Evolutionary conservation across 2,113 vertebrate genomes (phyloP).

Genomic region (Hydrochoerus hydrochaeris): DNA sequence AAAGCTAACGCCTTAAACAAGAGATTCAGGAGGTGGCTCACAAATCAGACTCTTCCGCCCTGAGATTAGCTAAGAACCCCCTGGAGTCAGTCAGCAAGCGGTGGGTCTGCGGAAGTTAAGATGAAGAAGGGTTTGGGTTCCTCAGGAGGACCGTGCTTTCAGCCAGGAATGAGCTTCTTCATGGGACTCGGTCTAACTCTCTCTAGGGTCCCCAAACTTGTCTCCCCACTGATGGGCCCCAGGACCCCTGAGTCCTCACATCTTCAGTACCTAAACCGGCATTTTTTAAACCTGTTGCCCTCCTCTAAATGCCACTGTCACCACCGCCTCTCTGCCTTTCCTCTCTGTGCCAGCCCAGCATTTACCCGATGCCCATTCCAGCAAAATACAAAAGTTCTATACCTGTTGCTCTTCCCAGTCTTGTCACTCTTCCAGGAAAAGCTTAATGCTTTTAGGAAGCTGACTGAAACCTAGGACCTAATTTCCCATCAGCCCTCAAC

Average conservation of each 20-base stretch:
- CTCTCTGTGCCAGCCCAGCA: background rate
- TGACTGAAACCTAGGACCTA: background rate
- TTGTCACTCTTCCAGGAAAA: conserved; percentile 53
- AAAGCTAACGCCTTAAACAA: background rate
- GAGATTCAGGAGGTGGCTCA: background rate
- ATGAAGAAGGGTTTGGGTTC: background rate
- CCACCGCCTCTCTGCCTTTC: background rate
- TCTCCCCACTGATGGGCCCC: background rate
- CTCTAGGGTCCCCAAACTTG: background rate
- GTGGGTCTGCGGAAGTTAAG: background rate
- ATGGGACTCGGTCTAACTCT: background rate
- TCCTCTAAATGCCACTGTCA: too few species aligned
- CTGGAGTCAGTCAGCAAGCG: background rate
- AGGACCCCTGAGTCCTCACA: background rate
- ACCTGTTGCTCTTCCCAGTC: conserved; percentile 8
- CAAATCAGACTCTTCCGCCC: background rate
- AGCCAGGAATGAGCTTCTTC: background rate
- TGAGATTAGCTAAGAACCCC: background rate
- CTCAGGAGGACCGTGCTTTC: background rate
- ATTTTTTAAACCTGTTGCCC: background rate
- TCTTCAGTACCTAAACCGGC: background rate
- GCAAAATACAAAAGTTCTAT: background rate
- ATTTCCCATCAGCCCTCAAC: conserved; percentile 63
- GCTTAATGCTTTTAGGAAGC: conserved; percentile 23
- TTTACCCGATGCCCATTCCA: background rate